Conservation (phyloP, 2,113 vertebrate genomes). For the Brienomyrus brachyistius region DNA sequence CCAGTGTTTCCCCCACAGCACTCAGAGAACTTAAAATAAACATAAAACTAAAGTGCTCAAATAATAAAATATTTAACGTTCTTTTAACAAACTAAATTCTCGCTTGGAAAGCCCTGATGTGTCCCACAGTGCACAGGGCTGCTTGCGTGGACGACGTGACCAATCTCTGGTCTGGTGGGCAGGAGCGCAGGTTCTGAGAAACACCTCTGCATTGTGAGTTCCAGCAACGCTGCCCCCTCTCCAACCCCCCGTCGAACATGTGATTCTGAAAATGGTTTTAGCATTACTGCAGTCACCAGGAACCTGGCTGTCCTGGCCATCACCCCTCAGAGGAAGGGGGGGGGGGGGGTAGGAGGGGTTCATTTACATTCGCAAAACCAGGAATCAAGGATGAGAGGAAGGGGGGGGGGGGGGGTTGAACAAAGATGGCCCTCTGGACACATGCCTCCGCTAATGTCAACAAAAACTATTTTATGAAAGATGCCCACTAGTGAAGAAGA, state of each 20-base stretch:
- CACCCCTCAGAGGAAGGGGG: constrained; percentile 26
- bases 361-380: neutral
- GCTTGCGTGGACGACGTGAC: neutral
- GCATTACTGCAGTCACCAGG: constrained; percentile 41
- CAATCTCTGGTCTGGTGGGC: constrained; percentile 23
- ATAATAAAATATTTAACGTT: neutral
- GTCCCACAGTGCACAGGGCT: neutral
- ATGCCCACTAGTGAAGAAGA: neutral
- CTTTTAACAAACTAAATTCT: constrained; percentile 6
- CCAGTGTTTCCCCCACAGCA: neutral
- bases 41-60: neutral
- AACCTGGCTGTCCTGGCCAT: constrained; percentile 41
- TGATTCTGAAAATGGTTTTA: constrained; percentile 47
- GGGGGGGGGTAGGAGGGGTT: neutral
- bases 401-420: too few species aligned
- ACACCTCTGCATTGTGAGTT: constrained; percentile 40
- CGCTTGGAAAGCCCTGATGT: neutral
- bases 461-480: neutral
- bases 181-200: constrained; percentile 43
- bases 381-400: neutral
- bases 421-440: neutral
- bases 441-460: neutral
- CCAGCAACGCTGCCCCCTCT: constrained; percentile 29
- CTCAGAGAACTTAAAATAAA: neutral
- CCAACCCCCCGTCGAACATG: constrained; percentile 29